Percentiles rank a stretch among this genome's conserved stretches.
Conservation (phyloP, 2,888 invertebrate species). For the Adelognathus sp. region DNA sequence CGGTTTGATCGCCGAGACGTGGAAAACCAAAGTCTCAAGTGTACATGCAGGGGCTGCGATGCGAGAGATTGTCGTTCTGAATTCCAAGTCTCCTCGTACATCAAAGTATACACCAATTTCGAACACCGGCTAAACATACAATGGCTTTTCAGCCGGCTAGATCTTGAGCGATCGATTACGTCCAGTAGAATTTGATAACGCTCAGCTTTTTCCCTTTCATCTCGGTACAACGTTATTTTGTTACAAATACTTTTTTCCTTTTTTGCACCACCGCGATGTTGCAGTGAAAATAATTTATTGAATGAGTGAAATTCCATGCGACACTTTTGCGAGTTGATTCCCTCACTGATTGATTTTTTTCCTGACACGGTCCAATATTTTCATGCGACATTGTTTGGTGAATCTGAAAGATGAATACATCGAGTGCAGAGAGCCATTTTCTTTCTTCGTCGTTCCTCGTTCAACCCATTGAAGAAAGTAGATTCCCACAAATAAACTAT, state of each 20-base stretch:
- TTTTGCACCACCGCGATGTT: background rate
- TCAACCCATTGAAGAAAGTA: too few relatives aligned
- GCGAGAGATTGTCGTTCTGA: constrained; percentile 46
- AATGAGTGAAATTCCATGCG: background rate
- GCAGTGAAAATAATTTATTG: background rate
- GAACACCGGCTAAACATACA: background rate
- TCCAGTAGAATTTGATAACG: constrained; percentile 10
- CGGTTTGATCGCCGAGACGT: constrained; percentile 71
- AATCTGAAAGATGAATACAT: too few relatives aligned
- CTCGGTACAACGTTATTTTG: background rate
- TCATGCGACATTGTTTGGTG: too few relatives aligned
- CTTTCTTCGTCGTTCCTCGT: too few relatives aligned
- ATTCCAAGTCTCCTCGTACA: constrained; percentile 30
- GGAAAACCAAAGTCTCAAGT: constrained; percentile 67
- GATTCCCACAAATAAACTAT: too few relatives aligned
- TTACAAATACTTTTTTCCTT: background rate
- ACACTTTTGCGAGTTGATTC: background rate
- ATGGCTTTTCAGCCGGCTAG: constrained; percentile 12
- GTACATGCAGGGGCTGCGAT: constrained; percentile 4
- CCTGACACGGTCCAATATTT: too few relatives aligned
- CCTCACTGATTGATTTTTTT: background rate
- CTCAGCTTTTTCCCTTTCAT: constrained; percentile 2
- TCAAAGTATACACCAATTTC: background rate
- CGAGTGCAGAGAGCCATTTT: too few relatives aligned
- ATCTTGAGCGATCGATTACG: constrained; percentile 30